Base-by-base conservation (phyloP, 2,113 vertebrate genomes). In the Oreochromis spilurus region DNA sequence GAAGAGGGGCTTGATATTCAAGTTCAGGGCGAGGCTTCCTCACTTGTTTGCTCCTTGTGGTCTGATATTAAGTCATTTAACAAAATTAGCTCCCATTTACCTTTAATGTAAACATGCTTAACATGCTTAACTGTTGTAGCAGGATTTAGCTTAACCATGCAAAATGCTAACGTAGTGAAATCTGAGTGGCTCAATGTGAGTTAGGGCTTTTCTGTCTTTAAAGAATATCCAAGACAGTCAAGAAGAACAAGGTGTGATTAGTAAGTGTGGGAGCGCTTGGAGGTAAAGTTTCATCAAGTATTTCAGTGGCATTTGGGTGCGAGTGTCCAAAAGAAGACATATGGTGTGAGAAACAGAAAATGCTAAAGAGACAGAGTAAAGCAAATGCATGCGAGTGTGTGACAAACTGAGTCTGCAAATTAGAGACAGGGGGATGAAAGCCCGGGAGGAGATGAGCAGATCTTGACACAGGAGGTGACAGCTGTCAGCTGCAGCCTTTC, bases 401-500 rank as follows among this genome's bases (percentile, higher is more conserved):
- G 81, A 31, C 36, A 77, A n/a, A 40, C 16, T 14, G 24, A 24
- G 34, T 55, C 83, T 38, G 72, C n/a, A 24, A 55, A 36, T 80
- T 82, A 77, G 72, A 83, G 86, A 89, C 89, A 84, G 83, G 24
- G 65, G 54, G 85, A 84, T 88, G 87, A 92, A 87, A 85, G 86
- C 87, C 60, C 79, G 72, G 40, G 78, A 89, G 84, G 84, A 91
- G 80, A 91, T 57, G 67, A 81, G 67, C 88, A 82, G 34, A 52
- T 1, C 72, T 31, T 77, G 16, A 77, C 72, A 34, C 45, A 88
- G 83, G 91, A 90, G 91, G 87, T 87, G 93, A 93, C 94, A 95
- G 94, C 93, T 96, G 94, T 92, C 91, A 89, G 92, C 90, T 88
- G 79, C 88, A 91, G 90, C 78, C 79, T 81, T 84, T 84, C 89